phyloP scores from a whole-genome alignment of 2,888 invertebrate genomes.

The Carterocephalus palaemon region DNA sequence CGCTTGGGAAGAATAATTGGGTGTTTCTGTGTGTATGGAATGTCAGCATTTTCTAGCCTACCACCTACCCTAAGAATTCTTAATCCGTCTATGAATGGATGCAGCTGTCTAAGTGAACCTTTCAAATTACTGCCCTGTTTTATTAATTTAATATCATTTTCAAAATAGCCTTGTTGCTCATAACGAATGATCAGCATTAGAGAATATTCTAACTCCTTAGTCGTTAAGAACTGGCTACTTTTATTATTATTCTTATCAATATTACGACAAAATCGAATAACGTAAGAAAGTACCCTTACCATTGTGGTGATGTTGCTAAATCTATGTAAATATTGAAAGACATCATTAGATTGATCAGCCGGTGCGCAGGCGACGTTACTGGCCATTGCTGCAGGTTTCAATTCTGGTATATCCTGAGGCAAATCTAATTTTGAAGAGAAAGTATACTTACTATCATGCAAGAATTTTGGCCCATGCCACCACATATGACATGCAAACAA shows the following conservation, averaged over 20 bases:
- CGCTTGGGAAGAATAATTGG: conserved; percentile 28
- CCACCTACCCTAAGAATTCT: not conserved
- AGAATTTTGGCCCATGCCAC: conserved; percentile 17
- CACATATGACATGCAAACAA: not conserved
- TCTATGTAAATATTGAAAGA: conserved; percentile 4
- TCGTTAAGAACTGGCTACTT: not conserved
- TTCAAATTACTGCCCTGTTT: not conserved
- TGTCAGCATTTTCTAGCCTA: conserved; percentile 14
- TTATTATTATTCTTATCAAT: not conserved
- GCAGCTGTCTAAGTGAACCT: not conserved
- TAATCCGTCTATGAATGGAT: not conserved
- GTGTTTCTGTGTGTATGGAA: conserved; percentile 25
- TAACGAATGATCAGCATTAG: not conserved
- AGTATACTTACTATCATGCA: not conserved
- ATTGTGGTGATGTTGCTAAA: conserved; percentile 10
- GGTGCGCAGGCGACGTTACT: not conserved
- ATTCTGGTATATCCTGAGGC: not conserved
- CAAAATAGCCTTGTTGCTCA: not conserved
- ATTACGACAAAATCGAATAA: not conserved
- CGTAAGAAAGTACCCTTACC: conserved; percentile 8
- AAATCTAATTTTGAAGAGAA: not conserved
- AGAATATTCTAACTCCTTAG: not conserved
- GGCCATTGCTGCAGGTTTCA: not conserved
- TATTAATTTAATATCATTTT: not conserved
- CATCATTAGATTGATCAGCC: not conserved